Percentiles rank a stretch among this genome's conserved stretches.
Conservation (phyloP, 2,888 invertebrate genomes). For the Xanthorhoe designata region DNA sequence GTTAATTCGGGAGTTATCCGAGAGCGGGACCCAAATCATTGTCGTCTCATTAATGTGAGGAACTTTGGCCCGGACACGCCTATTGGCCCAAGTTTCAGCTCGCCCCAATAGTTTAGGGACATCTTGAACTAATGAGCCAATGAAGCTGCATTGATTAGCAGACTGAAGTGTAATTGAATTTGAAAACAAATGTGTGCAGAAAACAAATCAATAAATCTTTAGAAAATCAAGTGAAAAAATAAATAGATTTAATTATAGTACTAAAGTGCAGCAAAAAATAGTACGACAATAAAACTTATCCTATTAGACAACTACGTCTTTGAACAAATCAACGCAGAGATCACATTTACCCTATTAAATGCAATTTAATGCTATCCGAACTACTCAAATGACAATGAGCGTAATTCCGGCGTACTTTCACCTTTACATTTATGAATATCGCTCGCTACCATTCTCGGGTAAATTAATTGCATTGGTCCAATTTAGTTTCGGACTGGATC, state of each 20-base stretch:
- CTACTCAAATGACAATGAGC: constrained; percentile 12
- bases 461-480: constrained; percentile 59
- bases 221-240: too few species aligned
- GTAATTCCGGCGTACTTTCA: constrained; percentile 26
- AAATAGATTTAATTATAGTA: too few species aligned
- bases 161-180: constrained; percentile 35
- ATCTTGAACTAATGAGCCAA: constrained; percentile 59
- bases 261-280: too few species aligned
- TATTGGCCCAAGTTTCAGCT: constrained; percentile 52
- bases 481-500: constrained; percentile 51
- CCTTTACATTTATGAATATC: constrained; percentile 36
- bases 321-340: too few species aligned
- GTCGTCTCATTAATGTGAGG: constrained; percentile 42
- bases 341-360: not conserved
- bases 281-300: too few species aligned
- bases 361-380: constrained; percentile 1
- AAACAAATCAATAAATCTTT: too few species aligned
- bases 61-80: constrained; percentile 45
- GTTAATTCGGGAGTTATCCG: constrained; percentile 31
- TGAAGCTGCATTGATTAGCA: constrained; percentile 53
- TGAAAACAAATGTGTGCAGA: constrained; percentile 4
- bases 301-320: too few species aligned
- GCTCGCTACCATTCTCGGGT: constrained; percentile 45
- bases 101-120: constrained; percentile 53
- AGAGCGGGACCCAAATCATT: constrained; percentile 41